Evolutionary conservation across 2,113 vertebrate species (phyloP).

Genomic region (Ranitomeya imitator): DNA sequence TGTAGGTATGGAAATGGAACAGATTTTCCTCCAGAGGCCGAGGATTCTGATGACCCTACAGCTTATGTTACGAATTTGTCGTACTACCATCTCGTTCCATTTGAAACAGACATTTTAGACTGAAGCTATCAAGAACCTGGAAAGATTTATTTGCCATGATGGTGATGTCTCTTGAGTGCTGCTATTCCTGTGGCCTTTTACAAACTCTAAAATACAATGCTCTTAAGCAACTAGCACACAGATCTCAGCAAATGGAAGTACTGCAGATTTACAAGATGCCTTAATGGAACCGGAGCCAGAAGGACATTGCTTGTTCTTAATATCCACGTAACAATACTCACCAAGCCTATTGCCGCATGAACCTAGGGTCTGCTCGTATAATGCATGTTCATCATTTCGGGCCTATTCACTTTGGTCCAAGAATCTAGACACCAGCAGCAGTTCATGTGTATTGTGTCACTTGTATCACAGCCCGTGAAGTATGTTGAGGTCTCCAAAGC

Average conservation of each 20-base stretch:
- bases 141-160: slow-evolving; percentile 22
- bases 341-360: slow-evolving; percentile 11
- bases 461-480: neutral
- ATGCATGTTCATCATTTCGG: slow-evolving; percentile 8
- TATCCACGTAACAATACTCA: neutral
- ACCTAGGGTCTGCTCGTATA: slow-evolving; percentile 9
- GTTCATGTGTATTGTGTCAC: neutral
- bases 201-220: neutral
- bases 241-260: neutral
- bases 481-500: neutral
- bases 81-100: slow-evolving; percentile 95
- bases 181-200: slow-evolving; percentile 24
- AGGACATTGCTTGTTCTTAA: neutral
- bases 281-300: slow-evolving; percentile 3
- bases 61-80: slow-evolving; percentile 96
- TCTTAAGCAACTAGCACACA: slow-evolving; percentile 41
- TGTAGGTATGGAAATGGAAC: slow-evolving; percentile 84
- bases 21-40: slow-evolving; percentile 82
- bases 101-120: slow-evolving; percentile 96
- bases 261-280: neutral
- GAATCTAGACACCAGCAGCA: slow-evolving; percentile 5
- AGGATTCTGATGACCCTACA: slow-evolving; percentile 81
- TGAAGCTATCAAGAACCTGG: slow-evolving; percentile 66
- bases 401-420: neutral
- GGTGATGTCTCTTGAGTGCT: slow-evolving; percentile 39